Base-by-base conservation (phyloP, 2,797 vertebrate species). In the Halcyon badia region DNA sequence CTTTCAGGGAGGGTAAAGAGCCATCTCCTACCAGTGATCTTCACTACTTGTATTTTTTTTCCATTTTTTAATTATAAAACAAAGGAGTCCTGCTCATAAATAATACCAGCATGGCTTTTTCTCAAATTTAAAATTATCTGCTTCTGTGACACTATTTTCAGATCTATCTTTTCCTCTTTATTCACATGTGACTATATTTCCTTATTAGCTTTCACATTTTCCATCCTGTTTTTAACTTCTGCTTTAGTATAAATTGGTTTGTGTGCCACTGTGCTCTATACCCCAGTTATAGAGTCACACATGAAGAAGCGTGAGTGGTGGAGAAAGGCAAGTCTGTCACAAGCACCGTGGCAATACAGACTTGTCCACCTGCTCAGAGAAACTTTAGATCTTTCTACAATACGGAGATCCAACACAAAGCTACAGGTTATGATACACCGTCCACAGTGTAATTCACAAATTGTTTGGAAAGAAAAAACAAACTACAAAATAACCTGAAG, bases 191-290 rank as follows among this genome's bases (percentile, higher is more conserved):
- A 80, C 57, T 85, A 0, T 31, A 69, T 72, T 89, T 90, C 62
- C 70, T 94, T 41, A 89, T 37, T 71, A 95, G 49, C 49, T 82
- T 93, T 65, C 51, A 72, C 15, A 90, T 91, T 95, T 93, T 92
- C 88, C 9, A 0, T 78, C 62, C 88, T 21, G 33, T 71, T 95
- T 87, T 82, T 5, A 94, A 92, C 61, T 90, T 78, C 41, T 62
- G 5, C 30, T 71, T 24, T 42, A 64, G 26, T 58, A 65, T 46
- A 65, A 94, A 72, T 25, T 30, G 11, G 14, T 66, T 79, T 5
- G 3, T 16, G 17, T 65, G 65, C 35, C 70, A 19, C 77, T 65
- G 41, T 69, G 46, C 51, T 91, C 88, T 16, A 5, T 51, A 22
- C 11, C 26, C 17, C 44, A 51, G 19, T 51, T 64, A 37, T 0